Conservation (phyloP, 2,888 invertebrate species). For the Tetheella fluctuosa region DNA sequence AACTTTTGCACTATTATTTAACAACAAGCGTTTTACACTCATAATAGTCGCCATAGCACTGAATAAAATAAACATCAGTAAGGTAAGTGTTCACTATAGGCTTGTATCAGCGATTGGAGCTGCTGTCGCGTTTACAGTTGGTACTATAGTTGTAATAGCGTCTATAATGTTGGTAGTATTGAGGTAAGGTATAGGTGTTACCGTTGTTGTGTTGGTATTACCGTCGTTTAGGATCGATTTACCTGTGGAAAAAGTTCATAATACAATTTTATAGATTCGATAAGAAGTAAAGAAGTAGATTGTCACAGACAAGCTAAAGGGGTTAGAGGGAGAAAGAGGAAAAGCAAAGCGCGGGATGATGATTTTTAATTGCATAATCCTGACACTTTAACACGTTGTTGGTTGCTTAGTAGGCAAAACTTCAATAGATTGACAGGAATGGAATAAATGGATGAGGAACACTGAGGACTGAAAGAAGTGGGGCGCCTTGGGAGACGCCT, state of each 20-base stretch:
- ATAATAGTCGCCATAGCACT: background rate
- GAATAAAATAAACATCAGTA: background rate
- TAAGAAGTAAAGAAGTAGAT: too few species aligned
- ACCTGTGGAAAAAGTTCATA: conserved; percentile 17
- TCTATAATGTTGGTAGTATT: background rate
- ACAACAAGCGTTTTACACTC: background rate
- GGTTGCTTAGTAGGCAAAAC: too few species aligned
- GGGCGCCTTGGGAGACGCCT: too few species aligned
- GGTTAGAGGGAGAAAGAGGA: too few species aligned
- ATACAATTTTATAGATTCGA: too few species aligned
- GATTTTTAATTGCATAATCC: too few species aligned
- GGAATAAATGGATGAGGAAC: too few species aligned
- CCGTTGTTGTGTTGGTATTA: conserved; percentile 7
- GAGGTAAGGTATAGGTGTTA: background rate
- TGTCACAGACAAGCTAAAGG: too few species aligned
- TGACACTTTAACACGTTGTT: too few species aligned
- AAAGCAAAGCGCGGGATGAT: too few species aligned
- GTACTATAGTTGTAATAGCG: background rate
- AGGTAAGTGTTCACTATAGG: background rate
- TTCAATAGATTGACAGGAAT: too few species aligned
- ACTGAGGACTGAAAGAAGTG: too few species aligned
- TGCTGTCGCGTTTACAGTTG: conserved; percentile 3
- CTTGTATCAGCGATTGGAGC: background rate
- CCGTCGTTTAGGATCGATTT: conserved; percentile 15
- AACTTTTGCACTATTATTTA: background rate